Base-by-base conservation (phyloP, 1,140 invertebrate species). In the Euura lappo region DNA sequence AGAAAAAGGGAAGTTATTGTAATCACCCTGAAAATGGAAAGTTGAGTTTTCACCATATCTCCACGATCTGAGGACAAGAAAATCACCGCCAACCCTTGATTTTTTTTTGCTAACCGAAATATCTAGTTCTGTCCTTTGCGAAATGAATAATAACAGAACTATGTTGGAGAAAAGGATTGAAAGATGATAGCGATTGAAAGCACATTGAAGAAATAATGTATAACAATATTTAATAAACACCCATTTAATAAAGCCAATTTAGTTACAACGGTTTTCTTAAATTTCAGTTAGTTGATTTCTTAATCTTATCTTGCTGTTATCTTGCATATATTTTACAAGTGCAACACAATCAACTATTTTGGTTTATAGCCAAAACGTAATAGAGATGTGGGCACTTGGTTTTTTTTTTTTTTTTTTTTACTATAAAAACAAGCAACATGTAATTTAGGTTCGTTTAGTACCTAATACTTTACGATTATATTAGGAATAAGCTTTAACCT, bases 171-270 rank as follows among this genome's bases (percentile, higher is more conserved):
- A 28, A 28, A 28, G 28, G 28, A 60, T 60, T 60, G 51, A 60
- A 60, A 60, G 51, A 8, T 60, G 10, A 60, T 11, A 60, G 13
- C 1, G 8, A 60, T 60, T 60, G 47, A 60, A 60, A 60, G 13
- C 3, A 3, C 10, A 60, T 3, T 60, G 6, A 60, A n/a, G 10
- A 60, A 11, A n/a, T 3, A n/a, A 60, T 11, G 6, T 11, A 60
- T 8, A 60, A 60, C n/a, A 51, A 51, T n/a, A 79, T 83, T 86
- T 86, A 86, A 81, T 86, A 85, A 87, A 87, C 86, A 87, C 83
- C 83, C 84, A 86, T 87, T 87, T 86, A 86, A 87, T 87, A 87
- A 87, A 86, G 84, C 83, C 85, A 87, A 86, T 85, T 86, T 81
- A 84, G 78, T 86, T 85, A 86, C 85, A 85, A 51, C 47, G 47